phyloP scores from a whole-genome alignment of 2,888 invertebrate genomes.

The Griposia aprilina region DNA sequence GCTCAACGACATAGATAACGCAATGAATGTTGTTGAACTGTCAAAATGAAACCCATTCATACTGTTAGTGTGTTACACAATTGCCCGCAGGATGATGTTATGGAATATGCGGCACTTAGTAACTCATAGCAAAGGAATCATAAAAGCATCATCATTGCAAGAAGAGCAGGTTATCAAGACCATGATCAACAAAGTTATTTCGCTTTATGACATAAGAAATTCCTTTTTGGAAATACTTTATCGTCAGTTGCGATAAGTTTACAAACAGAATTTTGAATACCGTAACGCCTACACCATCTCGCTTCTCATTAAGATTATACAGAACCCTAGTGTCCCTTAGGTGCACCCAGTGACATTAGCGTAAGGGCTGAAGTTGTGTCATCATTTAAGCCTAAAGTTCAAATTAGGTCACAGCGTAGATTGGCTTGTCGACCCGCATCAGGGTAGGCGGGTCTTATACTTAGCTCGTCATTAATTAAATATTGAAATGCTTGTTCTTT shows the following conservation, averaged over 20 bases:
- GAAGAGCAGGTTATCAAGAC: no score
- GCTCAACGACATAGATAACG: no score
- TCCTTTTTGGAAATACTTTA: no score
- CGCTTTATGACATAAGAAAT: background rate
- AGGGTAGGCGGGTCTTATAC: conserved; percentile 8
- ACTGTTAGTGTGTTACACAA: no score
- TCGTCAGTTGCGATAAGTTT: conserved; percentile 1
- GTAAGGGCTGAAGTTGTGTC: conserved; percentile 53
- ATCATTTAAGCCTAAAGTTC: conserved; percentile 52
- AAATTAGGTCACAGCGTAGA: conserved; percentile 55
- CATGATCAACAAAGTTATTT: background rate
- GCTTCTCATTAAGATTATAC: conserved; percentile 38
- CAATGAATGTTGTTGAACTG: no score
- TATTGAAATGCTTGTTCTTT: conserved; percentile 30
- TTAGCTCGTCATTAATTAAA: conserved; percentile 42
- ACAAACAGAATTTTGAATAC: conserved; percentile 1
- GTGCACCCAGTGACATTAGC: conserved; percentile 48
- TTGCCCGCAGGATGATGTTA: background rate
- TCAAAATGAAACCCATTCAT: no score
- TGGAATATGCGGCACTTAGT: background rate
- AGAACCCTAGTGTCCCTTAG: conserved; percentile 37
- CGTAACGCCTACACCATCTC: conserved; percentile 9
- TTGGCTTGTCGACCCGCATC: conserved; percentile 54
- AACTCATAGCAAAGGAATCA: background rate
- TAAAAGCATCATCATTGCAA: background rate